Base-by-base conservation (phyloP, 1,140 invertebrate genomes). In the Procambarus virginalis region DNA sequence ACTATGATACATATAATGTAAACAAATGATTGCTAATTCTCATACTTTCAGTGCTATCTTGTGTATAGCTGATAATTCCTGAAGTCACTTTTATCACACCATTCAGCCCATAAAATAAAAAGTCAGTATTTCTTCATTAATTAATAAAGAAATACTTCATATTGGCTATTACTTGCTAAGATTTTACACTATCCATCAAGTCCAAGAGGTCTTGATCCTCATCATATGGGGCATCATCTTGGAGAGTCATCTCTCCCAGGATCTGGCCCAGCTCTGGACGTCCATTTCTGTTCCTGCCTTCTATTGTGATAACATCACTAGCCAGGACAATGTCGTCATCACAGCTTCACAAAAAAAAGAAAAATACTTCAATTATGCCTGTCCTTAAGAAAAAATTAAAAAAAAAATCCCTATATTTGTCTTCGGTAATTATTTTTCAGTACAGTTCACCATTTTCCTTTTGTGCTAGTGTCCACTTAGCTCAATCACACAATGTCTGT, bases 171-270 rank as follows among this genome's bases (percentile, higher is more conserved):
- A 55, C 34, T 34, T 9, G 51, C 51, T 55, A 55, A 55, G 60
- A 22, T 78, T 64, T 73, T 12, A 75, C 49, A 58, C 84, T 86
- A n/a, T 86, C 84, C 84, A 86, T 86, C 5, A 86, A 48, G 58
- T 86, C 84, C 34, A 86, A 51, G 17, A 86, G 84, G 10, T 86
- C 84, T 64, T 86, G 84, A 45, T 55, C 84, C 34, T 79, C 64
- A 17, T 86, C 60, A 64, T 1, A 70, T 17, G 73, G 0, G 55
- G 22, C 76, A 12, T 49, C 75, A 6, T 85, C 84, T 8, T 85
- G 34, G 8, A 85, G 45, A 12, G 75, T 79, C 84, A 86, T 34
- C 34, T 86, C 84, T 9, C 20, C 76, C 77, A 86, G 4, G 58
- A 86, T 86, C 14, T 75, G 14, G 14, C 84, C 84, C 58, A 86